Conservation (phyloP, 2,113 vertebrate genomes). For the Cardinalis cardinalis region DNA sequence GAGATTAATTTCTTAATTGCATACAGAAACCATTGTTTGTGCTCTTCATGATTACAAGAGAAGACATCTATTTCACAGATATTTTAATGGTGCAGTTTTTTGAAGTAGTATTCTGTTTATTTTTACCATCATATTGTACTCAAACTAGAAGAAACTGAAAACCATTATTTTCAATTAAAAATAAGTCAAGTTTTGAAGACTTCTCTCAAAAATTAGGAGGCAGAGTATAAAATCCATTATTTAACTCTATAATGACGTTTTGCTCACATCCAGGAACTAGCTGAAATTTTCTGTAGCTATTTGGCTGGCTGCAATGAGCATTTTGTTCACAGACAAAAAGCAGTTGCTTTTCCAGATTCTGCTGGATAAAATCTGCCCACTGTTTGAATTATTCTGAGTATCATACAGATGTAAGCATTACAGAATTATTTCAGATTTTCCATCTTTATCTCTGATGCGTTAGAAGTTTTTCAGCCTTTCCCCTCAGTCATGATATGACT, state of each 20-base stretch:
- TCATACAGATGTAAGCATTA: background rate
- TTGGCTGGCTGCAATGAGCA: background rate
- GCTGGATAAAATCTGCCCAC: background rate
- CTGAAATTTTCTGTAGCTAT: background rate
- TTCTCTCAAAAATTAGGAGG: background rate
- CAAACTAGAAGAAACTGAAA: background rate
- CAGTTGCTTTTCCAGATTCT: background rate
- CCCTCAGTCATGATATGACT: background rate
- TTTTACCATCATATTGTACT: background rate
- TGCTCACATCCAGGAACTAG: background rate
- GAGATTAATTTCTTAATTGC: background rate
- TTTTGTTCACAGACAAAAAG: background rate
- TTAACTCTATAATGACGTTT: background rate
- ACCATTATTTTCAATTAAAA: background rate
- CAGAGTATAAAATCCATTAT: background rate
- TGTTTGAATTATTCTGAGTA: background rate
- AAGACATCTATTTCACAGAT: background rate
- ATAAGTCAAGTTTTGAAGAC: background rate
- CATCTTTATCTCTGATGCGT: background rate
- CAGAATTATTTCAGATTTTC: background rate
- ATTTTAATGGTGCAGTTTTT: background rate
- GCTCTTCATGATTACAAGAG: background rate
- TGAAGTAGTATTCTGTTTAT: background rate
- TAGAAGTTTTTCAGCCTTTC: background rate
- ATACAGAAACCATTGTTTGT: background rate